These are phyloP conservation scores for Clarias laeviceps DNA, from an alignment of 2,797 vertebrate species.

Conservation along the genomic window DNA sequence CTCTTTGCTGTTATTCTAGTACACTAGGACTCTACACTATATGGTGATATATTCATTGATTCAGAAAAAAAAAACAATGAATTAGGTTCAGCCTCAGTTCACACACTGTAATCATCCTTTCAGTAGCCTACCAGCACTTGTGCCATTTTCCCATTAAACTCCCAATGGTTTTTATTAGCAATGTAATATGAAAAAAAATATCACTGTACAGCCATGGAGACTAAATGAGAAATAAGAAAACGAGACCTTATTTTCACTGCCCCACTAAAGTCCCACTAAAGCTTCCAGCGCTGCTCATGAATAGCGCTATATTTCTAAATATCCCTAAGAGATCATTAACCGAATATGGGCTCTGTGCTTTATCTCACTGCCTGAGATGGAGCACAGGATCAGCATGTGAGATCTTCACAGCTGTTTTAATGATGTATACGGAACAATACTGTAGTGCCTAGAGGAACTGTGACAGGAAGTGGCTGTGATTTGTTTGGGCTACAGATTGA, in stretches of 20 bases:
- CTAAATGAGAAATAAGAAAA: slow-evolving; percentile 23
- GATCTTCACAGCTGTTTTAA: slow-evolving; percentile 14
- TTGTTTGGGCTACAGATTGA: slow-evolving; percentile 48
- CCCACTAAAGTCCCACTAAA: neutral
- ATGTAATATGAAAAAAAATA: neutral
- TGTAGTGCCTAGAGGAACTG: slow-evolving; percentile 45
- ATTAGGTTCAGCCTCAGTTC: slow-evolving; percentile 4
- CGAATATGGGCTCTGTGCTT: neutral
- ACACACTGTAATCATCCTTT: slow-evolving; percentile 7
- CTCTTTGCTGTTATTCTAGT: neutral
- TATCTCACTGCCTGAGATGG: neutral
- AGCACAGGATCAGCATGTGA: slow-evolving; percentile 14
- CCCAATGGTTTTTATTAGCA: slow-evolving; percentile 31
- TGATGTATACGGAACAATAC: slow-evolving; percentile 23
- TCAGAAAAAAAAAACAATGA: slow-evolving; percentile 1
- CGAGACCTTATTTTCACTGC: neutral
- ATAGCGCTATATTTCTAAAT: neutral
- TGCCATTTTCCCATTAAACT: slow-evolving; percentile 18
- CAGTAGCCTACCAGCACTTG: neutral
- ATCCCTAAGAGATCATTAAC: slow-evolving; percentile 30
- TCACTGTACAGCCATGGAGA: neutral
- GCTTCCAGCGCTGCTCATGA: slow-evolving; percentile 17
- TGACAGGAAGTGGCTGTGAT: slow-evolving; percentile 44
- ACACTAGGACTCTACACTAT: neutral
- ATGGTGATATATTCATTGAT: neutral